Evolutionary conservation across 2,113 vertebrate species (phyloP).

Genomic region (Lepus americanus): DNA sequence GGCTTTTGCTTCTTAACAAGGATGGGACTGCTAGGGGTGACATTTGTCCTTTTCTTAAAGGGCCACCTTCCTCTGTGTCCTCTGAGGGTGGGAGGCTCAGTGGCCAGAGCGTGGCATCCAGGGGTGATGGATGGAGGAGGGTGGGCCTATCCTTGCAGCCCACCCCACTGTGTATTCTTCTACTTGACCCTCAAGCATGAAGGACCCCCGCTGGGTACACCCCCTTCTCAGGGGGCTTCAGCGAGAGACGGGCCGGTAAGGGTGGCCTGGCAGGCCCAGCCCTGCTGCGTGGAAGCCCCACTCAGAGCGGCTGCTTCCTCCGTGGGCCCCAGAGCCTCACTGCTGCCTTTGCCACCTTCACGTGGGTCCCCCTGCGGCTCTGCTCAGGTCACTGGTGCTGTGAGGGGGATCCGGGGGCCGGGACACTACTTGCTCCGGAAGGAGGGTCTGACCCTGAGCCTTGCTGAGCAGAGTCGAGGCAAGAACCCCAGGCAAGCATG

Average conservation of each 20-base stretch:
- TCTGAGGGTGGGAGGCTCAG: background rate
- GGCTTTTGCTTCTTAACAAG: background rate
- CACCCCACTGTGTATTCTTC: rapidly evolving
- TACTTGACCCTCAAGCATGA: background rate
- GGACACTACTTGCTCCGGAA: background rate
- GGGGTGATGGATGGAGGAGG: background rate
- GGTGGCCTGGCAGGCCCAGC: rapidly evolving
- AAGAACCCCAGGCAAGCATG: background rate
- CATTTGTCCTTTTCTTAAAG: background rate
- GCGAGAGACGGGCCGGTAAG: background rate
- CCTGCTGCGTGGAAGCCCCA: background rate
- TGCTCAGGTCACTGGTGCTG: background rate
- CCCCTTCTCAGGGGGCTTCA: background rate
- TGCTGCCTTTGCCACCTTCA: background rate
- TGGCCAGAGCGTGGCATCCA: background rate
- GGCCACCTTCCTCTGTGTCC: background rate
- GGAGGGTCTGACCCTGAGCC: background rate
- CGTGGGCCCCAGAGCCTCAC: background rate
- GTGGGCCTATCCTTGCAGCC: no score
- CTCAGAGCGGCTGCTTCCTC: background rate
- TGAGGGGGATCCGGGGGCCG: background rate
- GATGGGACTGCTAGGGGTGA: background rate
- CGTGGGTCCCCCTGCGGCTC: background rate
- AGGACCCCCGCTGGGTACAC: no score
- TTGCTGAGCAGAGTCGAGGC: background rate